A percentile compares a stretch with the other conserved stretches of the same genome.
Conservation (phyloP, 2,797 vertebrate genomes). For the Urophycis tenuis region DNA sequence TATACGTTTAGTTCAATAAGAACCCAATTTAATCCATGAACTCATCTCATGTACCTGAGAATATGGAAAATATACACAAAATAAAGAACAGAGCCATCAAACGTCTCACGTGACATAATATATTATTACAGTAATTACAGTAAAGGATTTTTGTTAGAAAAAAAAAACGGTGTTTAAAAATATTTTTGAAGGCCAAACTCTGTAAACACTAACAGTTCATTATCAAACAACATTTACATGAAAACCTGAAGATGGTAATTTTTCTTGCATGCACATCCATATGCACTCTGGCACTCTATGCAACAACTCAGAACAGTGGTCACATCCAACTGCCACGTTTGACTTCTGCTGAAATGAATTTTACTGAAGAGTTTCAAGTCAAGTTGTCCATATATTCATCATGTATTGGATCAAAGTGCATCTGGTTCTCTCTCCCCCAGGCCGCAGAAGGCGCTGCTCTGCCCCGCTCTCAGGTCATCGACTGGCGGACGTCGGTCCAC, state of each 20-base stretch:
- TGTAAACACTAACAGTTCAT: neutral
- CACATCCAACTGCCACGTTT: neutral
- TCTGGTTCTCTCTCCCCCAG: neutral
- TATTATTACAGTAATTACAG: neutral
- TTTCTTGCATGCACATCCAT: no score
- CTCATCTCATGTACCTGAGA: neutral
- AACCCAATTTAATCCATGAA: neutral
- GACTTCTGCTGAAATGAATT: neutral
- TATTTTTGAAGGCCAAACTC: neutral
- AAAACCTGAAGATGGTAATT: neutral
- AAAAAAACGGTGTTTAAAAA: neutral
- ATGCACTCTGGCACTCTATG: neutral
- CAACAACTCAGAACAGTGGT: neutral
- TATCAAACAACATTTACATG: neutral
- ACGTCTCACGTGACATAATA: neutral
- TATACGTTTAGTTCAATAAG: neutral
- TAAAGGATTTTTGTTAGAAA: neutral
- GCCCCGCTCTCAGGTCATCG: slow-evolving; percentile 72
- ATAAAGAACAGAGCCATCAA: neutral
- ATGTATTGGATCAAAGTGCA: neutral
- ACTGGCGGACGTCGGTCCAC: slow-evolving; percentile 92
- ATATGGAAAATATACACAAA: neutral
- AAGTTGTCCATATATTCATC: neutral
- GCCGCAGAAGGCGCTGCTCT: neutral
- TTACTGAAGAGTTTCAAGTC: neutral